Base-by-base conservation (phyloP, 2,113 vertebrate species). In the Cettia cetti region DNA sequence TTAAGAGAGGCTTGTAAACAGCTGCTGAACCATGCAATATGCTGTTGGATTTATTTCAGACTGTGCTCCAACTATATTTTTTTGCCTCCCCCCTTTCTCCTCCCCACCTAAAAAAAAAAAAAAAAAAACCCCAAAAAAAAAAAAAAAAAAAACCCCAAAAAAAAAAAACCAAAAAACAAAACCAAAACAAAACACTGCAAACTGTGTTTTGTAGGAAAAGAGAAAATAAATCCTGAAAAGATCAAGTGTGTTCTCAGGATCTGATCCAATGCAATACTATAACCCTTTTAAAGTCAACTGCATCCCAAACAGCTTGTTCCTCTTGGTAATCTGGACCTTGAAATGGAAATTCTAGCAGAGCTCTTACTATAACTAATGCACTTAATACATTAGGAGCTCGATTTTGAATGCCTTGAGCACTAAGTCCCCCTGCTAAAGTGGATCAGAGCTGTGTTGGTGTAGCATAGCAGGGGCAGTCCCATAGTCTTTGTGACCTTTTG, bases 401-500 rank as follows among this genome's bases (percentile, higher is more conserved):
- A 83, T 93, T 93, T 90, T 95, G 80, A 95, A 93, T 78, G 92
- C 95, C 82, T 96, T 90, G 82, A 96, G 86, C 93, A 96, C 93
- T 96, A 90, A 94, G 88, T 78, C 17, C 52, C 83, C 49, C 80
- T 54, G 49, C 85, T 90, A 80, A 95, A 94, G 56, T 90, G 85
- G 69, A 96, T 90, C 50, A 47, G 88, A 88, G 59, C 72, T 83
- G 64, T 49, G 49, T 76, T 37, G 60, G 39, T 87, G 28, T 52
- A 92, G 76, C 1, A 0, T 85, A 93, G 80, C 49, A 70, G 72
- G 60, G 65, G 44, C 69, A 92, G 76, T 39, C 63, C 85, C n/a
- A 69, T 45, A 92, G 90, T 90, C 79, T 78, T 77, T 86, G 52
- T 93, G 92, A 94, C 96, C 92, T 96, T 95, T 95, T 86, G 82